Conservation (phyloP, 2,888 invertebrate genomes). For the Mesorhabditis spiculigera region DNA sequence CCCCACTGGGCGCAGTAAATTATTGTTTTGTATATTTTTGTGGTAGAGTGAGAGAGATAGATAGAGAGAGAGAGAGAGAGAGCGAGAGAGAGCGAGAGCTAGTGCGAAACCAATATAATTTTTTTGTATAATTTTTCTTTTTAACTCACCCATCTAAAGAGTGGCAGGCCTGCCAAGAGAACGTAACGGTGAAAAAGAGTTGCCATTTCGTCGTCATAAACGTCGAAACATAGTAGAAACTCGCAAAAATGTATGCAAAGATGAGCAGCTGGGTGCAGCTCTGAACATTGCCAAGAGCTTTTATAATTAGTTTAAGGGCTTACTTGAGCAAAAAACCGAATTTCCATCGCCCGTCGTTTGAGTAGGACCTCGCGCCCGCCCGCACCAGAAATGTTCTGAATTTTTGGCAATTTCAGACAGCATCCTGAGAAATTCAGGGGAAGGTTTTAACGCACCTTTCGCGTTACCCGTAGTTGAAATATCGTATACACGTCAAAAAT, state of each 20-base stretch:
- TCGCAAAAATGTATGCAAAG: constrained; percentile 1
- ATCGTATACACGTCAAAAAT: constrained; percentile 1
- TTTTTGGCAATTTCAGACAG: not conserved
- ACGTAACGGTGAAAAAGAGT: not conserved
- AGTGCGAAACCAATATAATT: not conserved
- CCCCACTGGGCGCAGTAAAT: too few species aligned
- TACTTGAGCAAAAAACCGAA: constrained; percentile 2
- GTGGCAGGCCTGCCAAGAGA: not conserved
- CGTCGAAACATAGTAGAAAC: not conserved
- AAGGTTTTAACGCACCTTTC: too few species aligned
- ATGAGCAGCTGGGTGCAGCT: constrained; percentile 1
- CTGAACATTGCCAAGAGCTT: not conserved
- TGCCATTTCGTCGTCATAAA: not conserved
- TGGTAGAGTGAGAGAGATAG: too few species aligned
- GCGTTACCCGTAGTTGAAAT: not conserved
- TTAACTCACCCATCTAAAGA: not conserved
- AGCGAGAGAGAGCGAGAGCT: too few species aligned
- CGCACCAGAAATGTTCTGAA: not conserved
- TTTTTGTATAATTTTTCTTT: not conserved
- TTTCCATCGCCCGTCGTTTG: not conserved
- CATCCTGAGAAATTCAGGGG: too few species aligned
- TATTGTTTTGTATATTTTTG: too few species aligned
- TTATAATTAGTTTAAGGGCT: not conserved
- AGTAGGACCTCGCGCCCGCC: not conserved
- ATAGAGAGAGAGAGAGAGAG: too few species aligned